These are phyloP conservation scores for Meles meles DNA, from an alignment of 2,113 vertebrate species.

Conservation along the genomic window DNA sequence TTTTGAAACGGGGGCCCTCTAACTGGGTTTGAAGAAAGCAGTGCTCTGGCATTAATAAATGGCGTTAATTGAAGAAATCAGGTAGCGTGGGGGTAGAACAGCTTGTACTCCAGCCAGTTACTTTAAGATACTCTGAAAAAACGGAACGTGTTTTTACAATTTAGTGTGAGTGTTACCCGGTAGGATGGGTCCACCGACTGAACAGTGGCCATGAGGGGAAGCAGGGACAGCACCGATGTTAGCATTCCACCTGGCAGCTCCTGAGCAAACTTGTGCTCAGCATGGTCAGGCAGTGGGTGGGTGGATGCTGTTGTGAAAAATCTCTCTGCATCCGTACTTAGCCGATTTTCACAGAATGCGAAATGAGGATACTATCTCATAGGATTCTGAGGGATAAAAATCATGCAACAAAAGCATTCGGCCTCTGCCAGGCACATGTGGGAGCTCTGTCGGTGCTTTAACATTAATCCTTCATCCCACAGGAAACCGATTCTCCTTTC, in stretches of 20 bases:
- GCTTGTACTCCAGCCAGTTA: not conserved
- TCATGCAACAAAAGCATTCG: not conserved
- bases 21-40: not conserved
- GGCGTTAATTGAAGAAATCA: not conserved
- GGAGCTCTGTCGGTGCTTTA: not conserved
- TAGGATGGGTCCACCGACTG: not conserved
- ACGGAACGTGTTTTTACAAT: not conserved
- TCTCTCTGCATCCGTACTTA: not conserved
- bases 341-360: not conserved
- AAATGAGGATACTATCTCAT: not conserved
- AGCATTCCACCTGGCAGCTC: not conserved
- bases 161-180: not conserved
- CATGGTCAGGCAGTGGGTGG: too few relatives aligned
- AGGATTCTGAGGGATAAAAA: not conserved
- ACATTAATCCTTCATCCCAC: not conserved
- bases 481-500: not conserved
- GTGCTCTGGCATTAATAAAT: not conserved
- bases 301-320: not conserved
- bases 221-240: not conserved
- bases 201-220: not conserved
- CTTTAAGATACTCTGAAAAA: not conserved
- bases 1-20: not conserved
- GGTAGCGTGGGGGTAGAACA: not conserved
- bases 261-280: not conserved
- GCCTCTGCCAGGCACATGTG: not conserved